Conservation (phyloP, 2,113 vertebrate genomes). For the Scolopax mira region DNA sequence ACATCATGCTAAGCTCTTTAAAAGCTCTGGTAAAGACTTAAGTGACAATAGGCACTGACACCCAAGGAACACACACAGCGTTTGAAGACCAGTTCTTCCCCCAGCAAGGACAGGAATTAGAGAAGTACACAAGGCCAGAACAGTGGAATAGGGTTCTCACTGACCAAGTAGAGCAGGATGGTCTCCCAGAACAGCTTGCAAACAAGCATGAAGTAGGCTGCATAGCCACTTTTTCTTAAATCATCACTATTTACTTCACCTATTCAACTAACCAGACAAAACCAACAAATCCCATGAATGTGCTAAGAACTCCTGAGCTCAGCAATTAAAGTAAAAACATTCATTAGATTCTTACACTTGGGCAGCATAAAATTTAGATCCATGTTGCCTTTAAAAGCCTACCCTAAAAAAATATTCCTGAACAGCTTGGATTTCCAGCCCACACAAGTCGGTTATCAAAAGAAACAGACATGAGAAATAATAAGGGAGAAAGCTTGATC, state of each 20-base stretch:
- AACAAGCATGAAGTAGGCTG: not conserved
- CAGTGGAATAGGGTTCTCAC: not conserved
- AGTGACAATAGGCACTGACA: not conserved
- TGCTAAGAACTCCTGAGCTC: not conserved
- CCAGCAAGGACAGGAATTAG: not conserved
- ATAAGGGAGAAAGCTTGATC: not conserved
- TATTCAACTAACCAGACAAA: not conserved
- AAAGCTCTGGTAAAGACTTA: not conserved
- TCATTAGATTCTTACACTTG: conserved; percentile 3
- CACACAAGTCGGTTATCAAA: conserved; percentile 45
- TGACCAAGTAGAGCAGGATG: not conserved
- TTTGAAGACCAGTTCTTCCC: not conserved
- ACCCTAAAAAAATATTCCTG: conserved; percentile 11
- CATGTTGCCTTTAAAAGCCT: not conserved
- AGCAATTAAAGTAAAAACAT: conserved; percentile 33
- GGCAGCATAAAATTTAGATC: not conserved
- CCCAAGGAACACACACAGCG: not conserved
- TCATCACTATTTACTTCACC: not conserved
- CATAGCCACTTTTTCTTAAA: not conserved
- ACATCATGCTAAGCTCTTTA: not conserved
- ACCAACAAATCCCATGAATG: not conserved
- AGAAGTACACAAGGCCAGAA: not conserved
- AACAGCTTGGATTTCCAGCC: conserved; percentile 50
- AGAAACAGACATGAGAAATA: conserved; percentile 3
- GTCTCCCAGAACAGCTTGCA: not conserved